phyloP scores from a whole-genome alignment of 2,888 invertebrate species.

The Erebia palarica region DNA sequence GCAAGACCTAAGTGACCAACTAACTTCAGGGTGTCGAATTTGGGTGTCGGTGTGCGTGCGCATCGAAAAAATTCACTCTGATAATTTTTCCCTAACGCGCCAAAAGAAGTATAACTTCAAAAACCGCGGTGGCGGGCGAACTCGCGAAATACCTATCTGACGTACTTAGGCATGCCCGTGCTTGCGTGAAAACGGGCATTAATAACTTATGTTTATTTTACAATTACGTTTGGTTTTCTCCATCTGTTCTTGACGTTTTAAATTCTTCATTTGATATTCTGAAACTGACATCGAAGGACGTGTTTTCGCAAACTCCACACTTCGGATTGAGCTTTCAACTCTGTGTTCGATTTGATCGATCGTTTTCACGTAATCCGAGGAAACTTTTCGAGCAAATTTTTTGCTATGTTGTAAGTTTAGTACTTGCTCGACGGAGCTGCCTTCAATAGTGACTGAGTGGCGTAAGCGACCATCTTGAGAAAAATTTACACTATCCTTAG shows the following conservation, averaged over 20 bases:
- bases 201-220: not conserved
- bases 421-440: slow-evolving; percentile 52
- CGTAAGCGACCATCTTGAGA: slow-evolving; percentile 47
- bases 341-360: slow-evolving; percentile 56
- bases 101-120: no score
- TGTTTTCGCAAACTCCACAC: slow-evolving; percentile 59
- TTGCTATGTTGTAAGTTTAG: slow-evolving; percentile 61
- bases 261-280: slow-evolving; percentile 61
- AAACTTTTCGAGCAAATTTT: slow-evolving; percentile 60
- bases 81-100: no score
- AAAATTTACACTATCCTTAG: slow-evolving; percentile 36
- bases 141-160: no score
- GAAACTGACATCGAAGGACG: slow-evolving; percentile 60
- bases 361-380: slow-evolving; percentile 67
- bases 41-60: no score
- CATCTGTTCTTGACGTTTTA: slow-evolving; percentile 46
- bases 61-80: no score
- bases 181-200: not conserved
- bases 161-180: no score
- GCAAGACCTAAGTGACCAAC: no score
- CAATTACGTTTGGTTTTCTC: slow-evolving; percentile 9
- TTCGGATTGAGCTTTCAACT: slow-evolving; percentile 55
- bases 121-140: no score
- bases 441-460: slow-evolving; percentile 44
- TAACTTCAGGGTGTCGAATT: no score